Evolutionary conservation across 2,797 vertebrate species (phyloP).

Genomic region (Mormyrus proboscirostris): DNA sequence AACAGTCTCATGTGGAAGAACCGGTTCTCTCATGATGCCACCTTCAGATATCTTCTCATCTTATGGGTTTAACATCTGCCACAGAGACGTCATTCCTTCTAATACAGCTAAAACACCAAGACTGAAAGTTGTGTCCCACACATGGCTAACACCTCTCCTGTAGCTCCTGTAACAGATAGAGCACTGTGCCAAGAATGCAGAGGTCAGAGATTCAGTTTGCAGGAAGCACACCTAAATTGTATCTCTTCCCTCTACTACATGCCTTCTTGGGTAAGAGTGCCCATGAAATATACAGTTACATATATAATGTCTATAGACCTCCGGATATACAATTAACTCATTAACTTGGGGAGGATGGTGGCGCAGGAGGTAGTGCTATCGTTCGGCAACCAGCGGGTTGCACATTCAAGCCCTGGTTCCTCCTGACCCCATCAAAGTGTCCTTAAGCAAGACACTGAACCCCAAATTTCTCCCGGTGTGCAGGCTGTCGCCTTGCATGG

Average conservation of each 20-base stretch:
- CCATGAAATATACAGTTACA: neutral
- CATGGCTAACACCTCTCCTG: neutral
- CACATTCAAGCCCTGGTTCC: too few relatives aligned
- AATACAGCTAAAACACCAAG: neutral
- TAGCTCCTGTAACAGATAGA: neutral
- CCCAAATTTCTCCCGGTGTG: too few relatives aligned
- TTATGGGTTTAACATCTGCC: neutral
- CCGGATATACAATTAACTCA: neutral
- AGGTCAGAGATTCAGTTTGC: neutral
- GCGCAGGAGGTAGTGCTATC: too few relatives aligned
- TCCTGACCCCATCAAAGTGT: too few relatives aligned
- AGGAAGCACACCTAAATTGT: neutral
- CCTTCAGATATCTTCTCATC: neutral
- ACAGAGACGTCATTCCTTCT: neutral
- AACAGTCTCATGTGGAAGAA: neutral
- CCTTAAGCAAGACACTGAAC: too few relatives aligned
- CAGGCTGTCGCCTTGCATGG: too few relatives aligned
- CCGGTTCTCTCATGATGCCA: neutral
- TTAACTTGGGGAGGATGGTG: too few relatives aligned
- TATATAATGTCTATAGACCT: neutral
- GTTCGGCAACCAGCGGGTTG: too few relatives aligned
- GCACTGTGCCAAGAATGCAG: neutral
- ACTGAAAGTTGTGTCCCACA: neutral
- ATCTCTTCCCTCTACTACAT: neutral
- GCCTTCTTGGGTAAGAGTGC: neutral